Percentiles rank a stretch among this genome's conserved stretches.
Conservation (phyloP, 2,113 vertebrate species). For the Bubo bubo region DNA sequence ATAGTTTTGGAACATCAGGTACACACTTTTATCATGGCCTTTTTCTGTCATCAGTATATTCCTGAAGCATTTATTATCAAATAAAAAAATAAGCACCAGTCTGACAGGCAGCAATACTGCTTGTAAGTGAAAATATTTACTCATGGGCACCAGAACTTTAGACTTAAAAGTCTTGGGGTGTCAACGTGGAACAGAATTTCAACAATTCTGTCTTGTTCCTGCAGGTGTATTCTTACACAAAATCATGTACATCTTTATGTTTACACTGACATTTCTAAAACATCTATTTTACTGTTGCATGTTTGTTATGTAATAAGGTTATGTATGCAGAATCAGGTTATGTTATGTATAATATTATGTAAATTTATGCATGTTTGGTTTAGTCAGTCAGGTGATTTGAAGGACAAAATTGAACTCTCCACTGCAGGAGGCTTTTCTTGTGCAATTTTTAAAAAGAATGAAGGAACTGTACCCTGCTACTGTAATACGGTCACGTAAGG, state of each 20-base stretch:
- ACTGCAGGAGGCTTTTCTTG: neutral
- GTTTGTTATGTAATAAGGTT: neutral
- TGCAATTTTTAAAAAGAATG: neutral
- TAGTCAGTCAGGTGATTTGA: neutral
- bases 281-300: neutral
- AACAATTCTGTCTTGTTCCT: neutral
- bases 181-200: neutral
- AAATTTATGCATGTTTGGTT: accelerated
- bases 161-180: neutral
- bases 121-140: neutral
- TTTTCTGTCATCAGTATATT: neutral
- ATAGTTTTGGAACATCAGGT: neutral
- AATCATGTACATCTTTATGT: neutral
- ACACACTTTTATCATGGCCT: neutral
- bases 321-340: neutral
- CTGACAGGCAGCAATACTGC: neutral
- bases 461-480: neutral
- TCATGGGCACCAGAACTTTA: neutral
- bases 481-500: neutral
- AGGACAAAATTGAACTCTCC: neutral
- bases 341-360: neutral
- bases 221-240: neutral
- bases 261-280: neutral
- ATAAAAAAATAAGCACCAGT: neutral
- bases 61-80: neutral